These are phyloP conservation scores for Formica exsecta DNA, from an alignment of 1,140 invertebrate species.

Conservation along the genomic window DNA sequence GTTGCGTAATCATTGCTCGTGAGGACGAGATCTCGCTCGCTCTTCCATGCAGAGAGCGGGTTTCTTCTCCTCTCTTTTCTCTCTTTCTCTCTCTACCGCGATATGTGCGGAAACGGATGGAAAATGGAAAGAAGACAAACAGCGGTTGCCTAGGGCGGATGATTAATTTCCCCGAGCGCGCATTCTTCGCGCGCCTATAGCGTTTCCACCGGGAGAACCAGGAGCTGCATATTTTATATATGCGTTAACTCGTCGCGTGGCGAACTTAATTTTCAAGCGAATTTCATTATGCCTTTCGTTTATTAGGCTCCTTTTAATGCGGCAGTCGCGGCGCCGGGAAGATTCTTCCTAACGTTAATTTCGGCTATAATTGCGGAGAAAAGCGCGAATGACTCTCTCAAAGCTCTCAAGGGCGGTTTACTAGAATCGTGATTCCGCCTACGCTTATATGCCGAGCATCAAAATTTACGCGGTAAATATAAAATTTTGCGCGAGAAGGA, in stretches of 20 bases:
- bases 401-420: conserved; percentile 3
- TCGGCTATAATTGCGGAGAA: conserved; percentile 21
- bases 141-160: conserved; percentile 62
- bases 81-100: conserved; percentile 1
- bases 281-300: conserved; percentile 78
- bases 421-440: conserved; percentile 8
- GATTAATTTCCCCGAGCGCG: conserved; percentile 74
- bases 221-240: conserved; percentile 79
- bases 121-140: conserved; percentile 72
- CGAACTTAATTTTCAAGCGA: conserved; percentile 79
- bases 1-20: conserved; percentile 63
- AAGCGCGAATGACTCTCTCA: conserved; percentile 43
- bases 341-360: conserved; percentile 42
- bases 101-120: conserved; percentile 68
- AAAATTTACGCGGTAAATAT: background rate
- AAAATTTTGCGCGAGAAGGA: too few species aligned
- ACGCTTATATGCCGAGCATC: background rate
- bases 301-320: conserved; percentile 69
- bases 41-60: too few species aligned
- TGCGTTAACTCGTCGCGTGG: conserved; percentile 76
- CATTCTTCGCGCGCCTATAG: conserved; percentile 25
- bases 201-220: conserved; percentile 42
- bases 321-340: conserved; percentile 1
- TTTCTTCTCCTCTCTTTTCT: background rate
- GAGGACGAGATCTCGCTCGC: conserved; percentile 36